Percentiles rank a stretch among this genome's conserved stretches.
Evolutionary conservation across 2,888 invertebrate species (phyloP).

Genomic region (Piscicola geometra): DNA sequence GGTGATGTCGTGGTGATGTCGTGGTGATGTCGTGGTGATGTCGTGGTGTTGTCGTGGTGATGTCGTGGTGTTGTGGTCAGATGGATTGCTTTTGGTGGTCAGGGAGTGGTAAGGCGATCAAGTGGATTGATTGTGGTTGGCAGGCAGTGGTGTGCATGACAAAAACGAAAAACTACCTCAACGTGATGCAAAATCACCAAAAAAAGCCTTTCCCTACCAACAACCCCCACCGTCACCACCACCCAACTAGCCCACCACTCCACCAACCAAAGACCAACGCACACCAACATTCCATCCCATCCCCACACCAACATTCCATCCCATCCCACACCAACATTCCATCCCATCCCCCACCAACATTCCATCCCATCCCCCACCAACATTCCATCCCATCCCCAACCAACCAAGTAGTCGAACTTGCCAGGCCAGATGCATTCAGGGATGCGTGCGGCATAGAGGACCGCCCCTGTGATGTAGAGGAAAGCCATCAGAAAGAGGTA

Average conservation of each 20-base stretch:
- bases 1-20: neutral
- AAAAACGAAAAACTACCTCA: too few species aligned
- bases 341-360: neutral
- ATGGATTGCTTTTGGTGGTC: too few species aligned
- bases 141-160: too few species aligned
- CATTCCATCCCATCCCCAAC: conserved; percentile 44
- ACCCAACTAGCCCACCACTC: neutral
- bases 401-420: conserved; percentile 91
- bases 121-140: too few species aligned
- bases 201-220: too few species aligned
- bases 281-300: neutral
- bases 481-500: conserved; percentile 91
- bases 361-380: neutral
- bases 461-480: conserved; percentile 88
- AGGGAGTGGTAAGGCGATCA: too few species aligned
- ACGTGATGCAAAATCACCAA: too few species aligned
- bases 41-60: too few species aligned
- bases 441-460: conserved; percentile 89
- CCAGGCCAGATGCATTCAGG: conserved; percentile 98
- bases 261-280: neutral
- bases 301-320: neutral
- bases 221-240: neutral
- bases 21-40: too few species aligned
- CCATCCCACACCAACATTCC: neutral
- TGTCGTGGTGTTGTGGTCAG: too few species aligned